Conservation (phyloP, 2,113 vertebrate species). For the Coturnix japonica region DNA sequence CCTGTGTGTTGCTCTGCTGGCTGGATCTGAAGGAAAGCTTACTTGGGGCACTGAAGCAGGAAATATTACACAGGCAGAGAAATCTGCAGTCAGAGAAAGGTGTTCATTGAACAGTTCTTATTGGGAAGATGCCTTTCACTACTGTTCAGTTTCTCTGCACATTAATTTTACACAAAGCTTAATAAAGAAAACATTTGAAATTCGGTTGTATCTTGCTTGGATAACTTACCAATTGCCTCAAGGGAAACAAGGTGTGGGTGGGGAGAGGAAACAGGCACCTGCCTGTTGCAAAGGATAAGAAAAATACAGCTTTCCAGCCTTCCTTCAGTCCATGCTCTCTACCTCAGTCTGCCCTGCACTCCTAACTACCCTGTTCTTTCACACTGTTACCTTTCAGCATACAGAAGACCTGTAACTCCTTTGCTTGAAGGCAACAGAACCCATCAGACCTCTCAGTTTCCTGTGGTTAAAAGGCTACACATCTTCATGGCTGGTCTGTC, state of each 20-base stretch:
- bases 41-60: neutral
- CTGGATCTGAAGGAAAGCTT: neutral
- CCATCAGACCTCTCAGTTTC: neutral
- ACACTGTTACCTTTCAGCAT: neutral
- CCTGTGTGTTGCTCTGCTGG: neutral
- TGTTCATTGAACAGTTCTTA: neutral
- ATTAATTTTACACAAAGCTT: neutral
- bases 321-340: neutral
- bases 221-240: neutral
- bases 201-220: slow-evolving; percentile 12
- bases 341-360: neutral
- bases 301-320: neutral
- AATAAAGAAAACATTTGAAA: slow-evolving; percentile 5
- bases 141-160: neutral
- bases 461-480: neutral
- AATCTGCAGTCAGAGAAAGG: neutral
- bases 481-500: neutral
- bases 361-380: neutral
- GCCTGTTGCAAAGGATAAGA: neutral
- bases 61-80: neutral
- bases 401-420: neutral
- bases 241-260: neutral
- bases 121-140: neutral
- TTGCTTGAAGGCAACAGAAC: neutral
- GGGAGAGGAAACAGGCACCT: neutral